Percentiles rank a stretch among this genome's conserved stretches.
These are phyloP conservation scores for Heliconius ismenius DNA, from an alignment of 2,888 invertebrate species.

Conservation along the genomic window DNA sequence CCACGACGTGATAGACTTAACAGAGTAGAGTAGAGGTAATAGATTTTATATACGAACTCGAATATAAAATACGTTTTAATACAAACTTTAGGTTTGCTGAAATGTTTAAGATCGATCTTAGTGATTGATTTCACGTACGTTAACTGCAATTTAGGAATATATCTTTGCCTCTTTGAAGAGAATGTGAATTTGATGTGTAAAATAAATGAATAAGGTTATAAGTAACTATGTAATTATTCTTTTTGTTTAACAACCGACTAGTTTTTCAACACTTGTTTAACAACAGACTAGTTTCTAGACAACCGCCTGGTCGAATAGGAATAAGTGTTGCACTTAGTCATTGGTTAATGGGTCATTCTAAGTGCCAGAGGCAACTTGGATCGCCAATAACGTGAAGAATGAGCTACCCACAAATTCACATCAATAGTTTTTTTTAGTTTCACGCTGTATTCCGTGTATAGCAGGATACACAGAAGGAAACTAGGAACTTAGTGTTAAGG, in stretches of 20 bases:
- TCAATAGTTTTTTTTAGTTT: too few relatives aligned
- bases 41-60: conserved; percentile 31
- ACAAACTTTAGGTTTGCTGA: conserved; percentile 26
- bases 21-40: conserved; percentile 17
- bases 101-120: conserved; percentile 32
- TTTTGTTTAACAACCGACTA: not conserved
- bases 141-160: conserved; percentile 6
- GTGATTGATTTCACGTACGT: conserved; percentile 32
- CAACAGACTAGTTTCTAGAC: too few relatives aligned
- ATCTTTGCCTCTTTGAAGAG: not conserved
- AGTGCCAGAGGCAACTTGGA: not conserved
- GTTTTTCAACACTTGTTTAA: too few relatives aligned
- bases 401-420: too few relatives aligned
- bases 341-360: not conserved
- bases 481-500: too few relatives aligned
- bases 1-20: conserved; percentile 32
- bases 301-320: not conserved
- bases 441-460: too few relatives aligned
- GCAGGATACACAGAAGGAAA: too few relatives aligned
- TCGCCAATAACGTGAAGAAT: too few relatives aligned
- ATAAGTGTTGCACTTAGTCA: not conserved
- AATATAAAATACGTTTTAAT: conserved; percentile 37
- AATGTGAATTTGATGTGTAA: conserved; percentile 4
- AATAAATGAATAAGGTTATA: not conserved
- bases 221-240: not conserved